Conservation (phyloP, 2,797 vertebrate species). For the Buphagus erythrorhynchus region DNA sequence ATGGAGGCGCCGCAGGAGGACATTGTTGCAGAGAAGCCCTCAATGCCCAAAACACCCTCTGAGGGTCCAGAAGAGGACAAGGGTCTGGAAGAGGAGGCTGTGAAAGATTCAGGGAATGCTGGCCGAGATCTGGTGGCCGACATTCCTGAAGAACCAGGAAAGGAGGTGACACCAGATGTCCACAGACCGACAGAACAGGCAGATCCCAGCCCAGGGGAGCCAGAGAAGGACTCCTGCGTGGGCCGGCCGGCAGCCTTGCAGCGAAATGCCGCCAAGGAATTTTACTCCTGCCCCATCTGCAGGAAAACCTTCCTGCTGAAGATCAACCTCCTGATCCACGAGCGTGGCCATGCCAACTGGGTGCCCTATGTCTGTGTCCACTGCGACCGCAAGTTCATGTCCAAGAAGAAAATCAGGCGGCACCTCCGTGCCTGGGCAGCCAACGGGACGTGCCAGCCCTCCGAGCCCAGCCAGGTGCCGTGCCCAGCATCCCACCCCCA, state of each 20-base stretch:
- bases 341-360: not conserved
- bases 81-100: not conserved
- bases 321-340: constrained; percentile 45
- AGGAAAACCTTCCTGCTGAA: constrained; percentile 33
- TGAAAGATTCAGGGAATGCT: not conserved
- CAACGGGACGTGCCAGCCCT: not conserved
- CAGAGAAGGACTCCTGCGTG: accelerated
- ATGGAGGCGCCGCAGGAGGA: not conserved
- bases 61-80: not conserved
- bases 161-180: not conserved
- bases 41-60: accelerated
- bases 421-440: not conserved
- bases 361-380: not conserved
- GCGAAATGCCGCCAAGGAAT: not conserved
- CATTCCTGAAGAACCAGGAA: not conserved
- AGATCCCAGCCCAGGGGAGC: not conserved
- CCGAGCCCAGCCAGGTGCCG: not conserved
- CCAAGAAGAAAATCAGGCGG: not conserved
- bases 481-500: not conserved
- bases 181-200: accelerated
- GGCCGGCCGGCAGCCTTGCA: not conserved
- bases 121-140: accelerated
- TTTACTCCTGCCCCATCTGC: constrained; percentile 1
- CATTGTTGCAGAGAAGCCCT: accelerated
- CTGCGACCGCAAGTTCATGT: not conserved